phyloP scores from a whole-genome alignment of 2,888 invertebrate species.

The Napeogenes inachia region DNA sequence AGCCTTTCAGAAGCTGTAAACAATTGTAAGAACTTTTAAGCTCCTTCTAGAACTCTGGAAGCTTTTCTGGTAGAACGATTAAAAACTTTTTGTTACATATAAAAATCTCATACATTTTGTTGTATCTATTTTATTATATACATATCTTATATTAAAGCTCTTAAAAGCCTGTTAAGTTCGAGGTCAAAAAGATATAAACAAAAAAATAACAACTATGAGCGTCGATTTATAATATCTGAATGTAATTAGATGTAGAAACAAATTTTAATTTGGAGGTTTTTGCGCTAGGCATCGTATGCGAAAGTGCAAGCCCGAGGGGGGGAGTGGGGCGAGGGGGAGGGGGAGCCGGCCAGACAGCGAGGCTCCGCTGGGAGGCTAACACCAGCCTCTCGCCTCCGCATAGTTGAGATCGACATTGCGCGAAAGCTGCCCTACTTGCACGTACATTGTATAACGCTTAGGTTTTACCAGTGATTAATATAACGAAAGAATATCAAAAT shows the following conservation, averaged over 20 bases:
- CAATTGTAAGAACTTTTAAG: too few relatives aligned
- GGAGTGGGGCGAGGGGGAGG: conserved; percentile 38
- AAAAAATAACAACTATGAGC: neutral
- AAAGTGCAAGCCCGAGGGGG: conserved; percentile 38
- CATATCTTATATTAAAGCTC: neutral
- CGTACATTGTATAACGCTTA: conserved; percentile 42
- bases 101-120: too few relatives aligned
- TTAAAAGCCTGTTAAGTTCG: neutral
- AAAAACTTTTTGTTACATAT: too few relatives aligned
- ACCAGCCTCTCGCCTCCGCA: conserved; percentile 73
- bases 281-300: conserved; percentile 56
- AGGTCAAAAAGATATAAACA: conserved; percentile 1
- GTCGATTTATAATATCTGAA: neutral
- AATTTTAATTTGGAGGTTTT: conserved; percentile 50
- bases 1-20: too few relatives aligned
- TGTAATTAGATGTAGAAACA: conserved; percentile 8
- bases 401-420: conserved; percentile 47
- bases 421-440: conserved; percentile 70
- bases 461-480: too few relatives aligned
- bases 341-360: conserved; percentile 74
- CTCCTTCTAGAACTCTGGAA: too few relatives aligned
- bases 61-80: too few relatives aligned
- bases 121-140: neutral
- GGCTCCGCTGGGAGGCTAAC: conserved; percentile 77
- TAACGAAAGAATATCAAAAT: too few relatives aligned